Base-by-base conservation (phyloP, 2,888 invertebrate species). In the Hyppa rectilinea region DNA sequence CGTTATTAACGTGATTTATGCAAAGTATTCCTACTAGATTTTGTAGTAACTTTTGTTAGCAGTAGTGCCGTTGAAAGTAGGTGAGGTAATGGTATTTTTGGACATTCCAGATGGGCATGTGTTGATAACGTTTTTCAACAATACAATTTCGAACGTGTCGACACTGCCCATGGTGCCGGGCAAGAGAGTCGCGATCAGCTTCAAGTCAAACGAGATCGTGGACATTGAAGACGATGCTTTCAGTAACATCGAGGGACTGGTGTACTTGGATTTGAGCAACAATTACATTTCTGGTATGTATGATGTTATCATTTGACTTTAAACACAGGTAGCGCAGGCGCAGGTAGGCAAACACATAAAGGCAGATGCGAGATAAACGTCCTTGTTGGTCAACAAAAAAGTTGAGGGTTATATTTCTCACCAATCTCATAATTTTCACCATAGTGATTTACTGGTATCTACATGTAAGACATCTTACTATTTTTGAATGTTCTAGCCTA, bases 201-300 rank as follows among this genome's bases (percentile, higher is more conserved):
- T 96, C 83, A 95, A 96, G 75, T 92, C 94, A 47, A 97, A 97
- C 86, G 88, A 91, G 73, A 96, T 97, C 38, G 87, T 87, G 26
- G 95, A 96, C 71, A 93, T 97, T 68, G 94, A 94, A 29, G 92
- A 93, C 43, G 96, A 96, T 56, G 93, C 96, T 1, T 97, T 97
- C 86, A 92, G 93, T 63, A 94, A 96, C 75, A 89, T 96, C 40
- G 90, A 93, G 62, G 92, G 94, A 55, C 88, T 97, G 47, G 94
- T 95, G 53, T 96, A 95, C 79, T 90, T 97, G 85, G 97, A 97
- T 87, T 89, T 97, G 75, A 96, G 97, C 90, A 95, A 96, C 82
- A 97, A 97, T 85, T 86, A 86, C 34, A 92, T 97, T 67, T 92
- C 96, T 85, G 96, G 97, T 97, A 91, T 86, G 89, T 81, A 55